Evolutionary conservation across 2,113 vertebrate species (phyloP).

Genomic region (Salvelinus fontinalis): DNA sequence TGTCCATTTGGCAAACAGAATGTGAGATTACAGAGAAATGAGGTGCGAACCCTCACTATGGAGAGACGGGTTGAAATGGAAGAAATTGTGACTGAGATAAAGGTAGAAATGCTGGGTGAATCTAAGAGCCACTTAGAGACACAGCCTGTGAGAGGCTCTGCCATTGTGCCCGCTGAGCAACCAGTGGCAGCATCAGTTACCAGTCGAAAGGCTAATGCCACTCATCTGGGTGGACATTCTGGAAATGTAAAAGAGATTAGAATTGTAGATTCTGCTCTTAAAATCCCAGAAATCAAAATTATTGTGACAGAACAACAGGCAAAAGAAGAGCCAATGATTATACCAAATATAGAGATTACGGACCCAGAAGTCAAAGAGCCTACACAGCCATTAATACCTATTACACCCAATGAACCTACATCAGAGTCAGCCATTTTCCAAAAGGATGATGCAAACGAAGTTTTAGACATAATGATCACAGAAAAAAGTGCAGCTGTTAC

Average conservation of each 20-base stretch:
- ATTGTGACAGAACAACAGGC: constrained; percentile 32
- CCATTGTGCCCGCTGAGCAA: background rate
- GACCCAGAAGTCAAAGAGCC: constrained; percentile 55
- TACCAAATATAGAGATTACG: constrained; percentile 58
- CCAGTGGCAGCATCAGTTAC: constrained; percentile 9
- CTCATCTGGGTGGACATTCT: constrained; percentile 17
- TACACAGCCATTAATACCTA: constrained; percentile 43
- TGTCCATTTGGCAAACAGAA: constrained; percentile 13
- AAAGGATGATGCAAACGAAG: constrained; percentile 42
- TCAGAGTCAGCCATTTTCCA: constrained; percentile 35
- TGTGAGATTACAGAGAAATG: constrained; percentile 6
- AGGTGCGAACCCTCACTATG: background rate
- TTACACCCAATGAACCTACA: constrained; percentile 40
- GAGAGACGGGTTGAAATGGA: constrained; percentile 30
- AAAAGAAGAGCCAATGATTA: constrained; percentile 48
- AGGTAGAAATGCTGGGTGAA: constrained; percentile 17
- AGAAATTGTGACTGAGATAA: constrained; percentile 10
- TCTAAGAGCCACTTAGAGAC: constrained; percentile 28
- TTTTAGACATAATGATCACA: constrained; percentile 25
- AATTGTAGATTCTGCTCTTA: constrained; percentile 30
- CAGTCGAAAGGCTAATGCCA: constrained; percentile 23
- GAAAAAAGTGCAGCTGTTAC: constrained; percentile 17
- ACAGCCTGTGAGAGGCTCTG: constrained; percentile 20
- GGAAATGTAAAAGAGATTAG: constrained; percentile 55
- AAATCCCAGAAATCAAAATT: constrained; percentile 41